Percentiles rank a stretch among this genome's conserved stretches.
These are phyloP conservation scores for Origma solitaria DNA, from an alignment of 2,113 vertebrate species.

Conservation along the genomic window DNA sequence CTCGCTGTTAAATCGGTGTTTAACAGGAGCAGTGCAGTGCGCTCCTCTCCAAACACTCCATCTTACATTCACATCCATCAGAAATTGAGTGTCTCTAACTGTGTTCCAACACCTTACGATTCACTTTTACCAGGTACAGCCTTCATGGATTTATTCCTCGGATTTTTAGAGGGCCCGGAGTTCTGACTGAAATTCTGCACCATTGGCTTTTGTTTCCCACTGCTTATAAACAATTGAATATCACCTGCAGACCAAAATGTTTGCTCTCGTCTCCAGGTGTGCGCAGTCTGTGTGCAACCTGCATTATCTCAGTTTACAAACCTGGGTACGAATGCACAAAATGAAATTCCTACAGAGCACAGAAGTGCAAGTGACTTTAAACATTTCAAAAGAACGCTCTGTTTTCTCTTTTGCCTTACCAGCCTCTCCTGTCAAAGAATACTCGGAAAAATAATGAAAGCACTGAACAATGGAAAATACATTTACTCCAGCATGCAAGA, in stretches of 20 bases:
- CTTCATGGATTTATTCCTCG: background rate
- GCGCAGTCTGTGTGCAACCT: background rate
- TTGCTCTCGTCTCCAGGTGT: background rate
- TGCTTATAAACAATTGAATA: background rate
- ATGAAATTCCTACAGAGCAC: background rate
- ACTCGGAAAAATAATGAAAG: background rate
- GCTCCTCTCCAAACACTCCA: background rate
- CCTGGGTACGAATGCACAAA: background rate
- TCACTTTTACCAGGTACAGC: background rate
- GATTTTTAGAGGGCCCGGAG: background rate
- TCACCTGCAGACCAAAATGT: background rate
- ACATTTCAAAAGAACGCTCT: accelerated
- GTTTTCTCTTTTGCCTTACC: background rate
- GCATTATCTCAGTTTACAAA: background rate
- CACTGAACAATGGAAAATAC: background rate
- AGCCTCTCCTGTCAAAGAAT: background rate
- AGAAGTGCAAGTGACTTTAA: background rate
- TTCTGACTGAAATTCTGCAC: background rate
- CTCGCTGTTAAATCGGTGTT: background rate
- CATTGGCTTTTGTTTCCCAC: background rate
- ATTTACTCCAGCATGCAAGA: background rate
- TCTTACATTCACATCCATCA: background rate
- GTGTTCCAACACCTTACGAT: background rate
- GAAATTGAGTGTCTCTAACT: accelerated
- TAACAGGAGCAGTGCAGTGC: background rate